Evolutionary conservation across 1,140 invertebrate genomes (phyloP).

Genomic region (Diachasmimorpha longicaudata): DNA sequence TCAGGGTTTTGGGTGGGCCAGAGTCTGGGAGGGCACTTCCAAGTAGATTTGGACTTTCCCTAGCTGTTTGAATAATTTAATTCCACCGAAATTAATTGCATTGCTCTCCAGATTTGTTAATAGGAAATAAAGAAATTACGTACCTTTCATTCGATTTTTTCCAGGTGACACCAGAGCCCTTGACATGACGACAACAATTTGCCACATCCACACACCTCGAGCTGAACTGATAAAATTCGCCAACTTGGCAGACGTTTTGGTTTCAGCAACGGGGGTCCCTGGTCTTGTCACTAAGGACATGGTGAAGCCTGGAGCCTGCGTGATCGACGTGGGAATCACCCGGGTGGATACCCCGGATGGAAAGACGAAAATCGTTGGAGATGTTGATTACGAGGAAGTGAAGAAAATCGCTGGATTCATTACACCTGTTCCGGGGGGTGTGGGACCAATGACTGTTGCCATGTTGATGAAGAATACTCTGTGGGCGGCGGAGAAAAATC

Average conservation of each 20-base stretch:
- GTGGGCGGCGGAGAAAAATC: conserved; percentile 66
- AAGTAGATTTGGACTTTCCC: too few relatives aligned
- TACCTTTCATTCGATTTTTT: too few relatives aligned
- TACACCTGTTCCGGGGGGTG: conserved; percentile 87
- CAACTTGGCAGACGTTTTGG: conserved; percentile 80
- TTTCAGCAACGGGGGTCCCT: conserved; percentile 81
- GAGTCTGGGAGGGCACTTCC: too few relatives aligned
- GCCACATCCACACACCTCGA: conserved; percentile 83
- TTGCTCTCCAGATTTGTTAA: too few relatives aligned
- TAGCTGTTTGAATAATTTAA: too few relatives aligned
- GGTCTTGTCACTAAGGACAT: conserved; percentile 82
- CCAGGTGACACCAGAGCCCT: conserved; percentile 68
- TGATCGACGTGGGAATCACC: conserved; percentile 90
- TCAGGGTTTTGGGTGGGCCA: too few relatives aligned
- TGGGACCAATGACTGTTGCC: conserved; percentile 88
- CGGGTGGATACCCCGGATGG: conserved; percentile 70
- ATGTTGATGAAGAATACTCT: conserved; percentile 89
- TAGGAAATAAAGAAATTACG: too few relatives aligned
- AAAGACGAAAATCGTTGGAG: conserved; percentile 79
- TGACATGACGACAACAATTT: conserved; percentile 87
- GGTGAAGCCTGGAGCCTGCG: conserved; percentile 85
- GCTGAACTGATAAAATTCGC: conserved; percentile 74
- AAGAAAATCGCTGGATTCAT: conserved; percentile 79
- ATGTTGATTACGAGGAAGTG: conserved; percentile 85
- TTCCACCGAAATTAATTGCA: conserved; percentile 6